These are phyloP conservation scores for Fregata magnificens DNA, from an alignment of 2,113 vertebrate species.

Conservation along the genomic window DNA sequence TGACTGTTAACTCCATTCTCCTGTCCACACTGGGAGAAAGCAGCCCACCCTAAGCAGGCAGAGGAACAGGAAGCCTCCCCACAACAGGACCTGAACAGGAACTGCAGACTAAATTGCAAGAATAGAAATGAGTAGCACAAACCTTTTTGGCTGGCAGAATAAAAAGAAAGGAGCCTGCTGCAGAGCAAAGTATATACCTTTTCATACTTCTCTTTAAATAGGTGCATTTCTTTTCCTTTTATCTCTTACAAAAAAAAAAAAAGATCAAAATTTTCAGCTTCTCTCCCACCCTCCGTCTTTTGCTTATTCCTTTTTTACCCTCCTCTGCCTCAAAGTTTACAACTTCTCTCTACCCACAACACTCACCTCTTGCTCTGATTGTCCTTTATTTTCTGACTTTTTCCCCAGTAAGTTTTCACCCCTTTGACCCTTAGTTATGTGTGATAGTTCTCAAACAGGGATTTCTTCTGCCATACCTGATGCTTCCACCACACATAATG, in stretches of 20 bases:
- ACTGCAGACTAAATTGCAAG: background rate
- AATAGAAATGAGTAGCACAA: background rate
- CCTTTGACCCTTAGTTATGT: background rate
- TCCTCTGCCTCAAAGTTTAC: background rate
- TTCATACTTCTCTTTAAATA: background rate
- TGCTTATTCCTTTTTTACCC: background rate
- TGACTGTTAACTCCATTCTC: background rate
- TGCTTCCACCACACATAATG: conserved; percentile 38
- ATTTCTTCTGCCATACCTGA: conserved; percentile 27
- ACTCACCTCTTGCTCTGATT: background rate
- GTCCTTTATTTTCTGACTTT: background rate
- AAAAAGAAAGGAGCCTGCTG: background rate
- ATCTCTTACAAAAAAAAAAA: background rate
- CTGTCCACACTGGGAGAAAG: background rate
- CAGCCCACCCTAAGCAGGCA: background rate
- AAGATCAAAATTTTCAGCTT: background rate
- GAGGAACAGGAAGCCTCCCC: background rate
- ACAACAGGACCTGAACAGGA: background rate
- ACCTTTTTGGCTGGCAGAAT: background rate
- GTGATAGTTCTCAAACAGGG: background rate
- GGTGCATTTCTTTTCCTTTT: background rate
- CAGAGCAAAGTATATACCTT: background rate
- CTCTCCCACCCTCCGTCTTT: background rate
- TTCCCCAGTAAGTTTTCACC: background rate
- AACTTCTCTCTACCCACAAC: background rate